Evolutionary conservation across 2,888 invertebrate genomes (phyloP).

Genomic region (Acrobasis consociella): DNA sequence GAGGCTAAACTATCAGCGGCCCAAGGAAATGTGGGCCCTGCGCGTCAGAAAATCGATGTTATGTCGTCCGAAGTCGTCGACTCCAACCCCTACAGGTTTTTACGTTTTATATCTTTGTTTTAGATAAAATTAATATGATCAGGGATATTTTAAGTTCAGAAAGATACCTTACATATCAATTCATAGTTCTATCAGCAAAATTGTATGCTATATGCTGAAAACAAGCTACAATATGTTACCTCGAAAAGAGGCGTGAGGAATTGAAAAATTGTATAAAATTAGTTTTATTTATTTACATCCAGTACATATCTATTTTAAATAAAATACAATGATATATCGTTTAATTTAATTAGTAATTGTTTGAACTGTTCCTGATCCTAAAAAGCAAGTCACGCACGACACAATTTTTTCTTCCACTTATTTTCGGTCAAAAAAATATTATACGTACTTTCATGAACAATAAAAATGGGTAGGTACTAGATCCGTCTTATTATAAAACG

Average conservation of each 20-base stretch:
- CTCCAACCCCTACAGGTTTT: constrained; percentile 98
- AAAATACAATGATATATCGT: too few relatives aligned
- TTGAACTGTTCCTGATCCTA: too few relatives aligned
- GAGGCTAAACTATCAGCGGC: constrained; percentile 84
- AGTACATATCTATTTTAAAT: too few relatives aligned
- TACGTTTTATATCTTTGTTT: constrained; percentile 25
- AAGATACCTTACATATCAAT: background rate
- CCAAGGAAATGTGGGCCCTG: constrained; percentile 63
- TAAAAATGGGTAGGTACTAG: too few relatives aligned
- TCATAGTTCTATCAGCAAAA: background rate
- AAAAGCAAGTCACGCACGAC: too few relatives aligned
- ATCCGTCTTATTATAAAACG: too few relatives aligned
- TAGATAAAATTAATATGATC: background rate
- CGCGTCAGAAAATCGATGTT: constrained; percentile 89
- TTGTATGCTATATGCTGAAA: background rate
- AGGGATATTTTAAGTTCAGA: background rate
- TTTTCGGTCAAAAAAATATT: too few relatives aligned
- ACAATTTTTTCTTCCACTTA: background rate
- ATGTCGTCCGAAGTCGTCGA: constrained; percentile 99
- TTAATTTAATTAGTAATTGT: too few relatives aligned
- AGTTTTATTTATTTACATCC: background rate
- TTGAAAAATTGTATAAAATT: background rate
- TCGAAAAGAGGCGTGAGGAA: background rate
- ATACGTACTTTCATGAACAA: too few relatives aligned
- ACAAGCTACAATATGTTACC: constrained; percentile 5